A percentile compares a stretch with the other conserved stretches of the same genome.
Conservation (phyloP, 2,888 invertebrate species). For the Tiliacea aurago region DNA sequence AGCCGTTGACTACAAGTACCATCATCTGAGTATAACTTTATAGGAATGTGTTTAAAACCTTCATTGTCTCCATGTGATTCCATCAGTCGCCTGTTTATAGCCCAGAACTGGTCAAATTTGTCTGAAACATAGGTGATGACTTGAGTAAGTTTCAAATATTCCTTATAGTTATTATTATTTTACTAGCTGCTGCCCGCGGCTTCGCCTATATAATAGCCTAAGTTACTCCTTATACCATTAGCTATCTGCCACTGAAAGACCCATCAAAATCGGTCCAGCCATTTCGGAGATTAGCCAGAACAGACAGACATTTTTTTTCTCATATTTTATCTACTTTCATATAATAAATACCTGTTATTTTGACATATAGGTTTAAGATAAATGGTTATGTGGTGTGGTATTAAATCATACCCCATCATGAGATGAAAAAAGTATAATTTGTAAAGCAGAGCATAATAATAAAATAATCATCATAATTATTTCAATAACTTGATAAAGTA, state of each 20-base stretch:
- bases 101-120: constrained; percentile 99
- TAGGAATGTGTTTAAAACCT: constrained; percentile 96
- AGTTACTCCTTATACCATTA: no score
- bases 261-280: no score
- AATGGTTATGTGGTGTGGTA: background rate
- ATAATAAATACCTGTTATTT: no score
- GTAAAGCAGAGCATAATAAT: background rate
- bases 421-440: background rate
- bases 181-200: no score
- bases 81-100: constrained; percentile 98
- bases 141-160: background rate
- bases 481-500: background rate
- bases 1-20: constrained; percentile 94
- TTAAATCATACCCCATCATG: background rate
- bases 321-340: no score
- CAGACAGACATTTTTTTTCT: no score
- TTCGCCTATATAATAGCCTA: no score
- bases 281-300: no score
- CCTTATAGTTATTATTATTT: background rate
- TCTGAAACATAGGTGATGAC: constrained; percentile 90
- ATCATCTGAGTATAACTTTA: constrained; percentile 94
- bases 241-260: no score
- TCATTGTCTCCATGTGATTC: constrained; percentile 95
- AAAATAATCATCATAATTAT: no score
- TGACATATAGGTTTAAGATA: background rate